phyloP scores from a whole-genome alignment of 2,888 invertebrate genomes.

The Acholoe squamosa region DNA sequence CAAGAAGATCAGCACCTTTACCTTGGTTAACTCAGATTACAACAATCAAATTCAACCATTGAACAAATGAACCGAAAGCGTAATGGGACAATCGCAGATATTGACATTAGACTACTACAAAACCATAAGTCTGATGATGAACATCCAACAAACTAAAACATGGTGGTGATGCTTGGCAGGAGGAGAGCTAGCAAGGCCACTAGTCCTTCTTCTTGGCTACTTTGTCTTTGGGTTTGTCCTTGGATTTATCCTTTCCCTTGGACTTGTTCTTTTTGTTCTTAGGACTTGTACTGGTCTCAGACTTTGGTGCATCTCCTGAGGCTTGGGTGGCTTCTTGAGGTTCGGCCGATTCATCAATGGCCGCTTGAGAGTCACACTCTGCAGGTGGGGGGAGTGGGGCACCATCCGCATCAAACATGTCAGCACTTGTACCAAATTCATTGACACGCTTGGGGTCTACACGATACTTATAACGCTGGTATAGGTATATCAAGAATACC shows the following conservation, averaged over 20 bases:
- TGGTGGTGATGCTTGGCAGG: slow-evolving; percentile 2
- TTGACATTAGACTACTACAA: background rate
- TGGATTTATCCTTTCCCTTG: background rate
- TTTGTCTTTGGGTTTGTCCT: slow-evolving; percentile 60
- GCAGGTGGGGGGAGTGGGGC: background rate
- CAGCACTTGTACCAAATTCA: slow-evolving; percentile 98
- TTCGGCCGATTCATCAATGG: background rate
- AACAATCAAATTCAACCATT: too few relatives aligned
- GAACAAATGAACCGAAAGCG: too few relatives aligned
- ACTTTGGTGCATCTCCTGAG: background rate
- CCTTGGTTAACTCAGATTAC: too few relatives aligned
- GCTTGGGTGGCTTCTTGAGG: background rate
- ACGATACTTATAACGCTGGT: slow-evolving; percentile 95
- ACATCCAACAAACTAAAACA: background rate
- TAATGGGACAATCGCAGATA: too few relatives aligned
- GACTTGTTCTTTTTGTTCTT: slow-evolving; percentile 19
- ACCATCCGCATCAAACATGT: slow-evolving; percentile 88
- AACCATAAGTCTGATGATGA: background rate
- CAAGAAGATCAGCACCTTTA: too few relatives aligned
- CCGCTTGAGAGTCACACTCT: background rate
- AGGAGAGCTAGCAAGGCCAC: background rate
- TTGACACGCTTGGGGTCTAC: slow-evolving; percentile 97
- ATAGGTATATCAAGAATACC: slow-evolving; percentile 98
- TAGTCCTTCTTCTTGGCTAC: slow-evolving; percentile 58
- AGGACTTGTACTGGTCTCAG: background rate